phyloP scores from a whole-genome alignment of 2,797 vertebrate genomes.

The Poecilia gillii region DNA sequence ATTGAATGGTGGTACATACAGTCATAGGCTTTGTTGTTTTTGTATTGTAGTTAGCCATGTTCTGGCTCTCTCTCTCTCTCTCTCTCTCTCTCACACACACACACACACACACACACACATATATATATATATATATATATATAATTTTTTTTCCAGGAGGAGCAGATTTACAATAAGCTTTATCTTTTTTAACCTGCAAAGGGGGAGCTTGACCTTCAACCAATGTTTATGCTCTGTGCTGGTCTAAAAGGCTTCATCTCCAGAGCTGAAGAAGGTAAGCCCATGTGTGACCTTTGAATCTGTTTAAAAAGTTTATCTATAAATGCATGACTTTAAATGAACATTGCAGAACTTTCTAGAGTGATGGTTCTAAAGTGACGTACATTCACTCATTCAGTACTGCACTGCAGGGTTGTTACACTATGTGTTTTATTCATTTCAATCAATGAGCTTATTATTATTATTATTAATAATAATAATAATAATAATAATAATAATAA shows the following conservation, averaged over 20 bases:
- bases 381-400: neutral
- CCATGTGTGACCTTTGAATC: conserved; percentile 14
- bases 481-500: neutral
- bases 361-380: neutral
- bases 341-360: neutral
- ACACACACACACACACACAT: too few species aligned
- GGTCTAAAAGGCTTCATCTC: conserved; percentile 2
- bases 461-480: neutral
- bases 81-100: too few species aligned
- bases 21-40: neutral
- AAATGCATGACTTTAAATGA: neutral
- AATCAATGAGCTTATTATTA: neutral
- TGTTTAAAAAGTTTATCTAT: conserved; percentile 10
- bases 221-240: conserved; percentile 1
- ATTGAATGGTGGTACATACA: neutral
- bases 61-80: neutral
- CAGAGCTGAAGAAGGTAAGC: neutral
- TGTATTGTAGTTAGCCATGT: neutral
- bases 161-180: neutral
- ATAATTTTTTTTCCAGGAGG: neutral
- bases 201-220: conserved; percentile 4
- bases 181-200: conserved; percentile 5
- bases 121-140: too few species aligned
- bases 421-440: neutral
- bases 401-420: neutral